A percentile compares a stretch with the other conserved stretches of the same genome.
Conservation (phyloP, 2,888 invertebrate genomes). For the Schizaphis graminum region DNA sequence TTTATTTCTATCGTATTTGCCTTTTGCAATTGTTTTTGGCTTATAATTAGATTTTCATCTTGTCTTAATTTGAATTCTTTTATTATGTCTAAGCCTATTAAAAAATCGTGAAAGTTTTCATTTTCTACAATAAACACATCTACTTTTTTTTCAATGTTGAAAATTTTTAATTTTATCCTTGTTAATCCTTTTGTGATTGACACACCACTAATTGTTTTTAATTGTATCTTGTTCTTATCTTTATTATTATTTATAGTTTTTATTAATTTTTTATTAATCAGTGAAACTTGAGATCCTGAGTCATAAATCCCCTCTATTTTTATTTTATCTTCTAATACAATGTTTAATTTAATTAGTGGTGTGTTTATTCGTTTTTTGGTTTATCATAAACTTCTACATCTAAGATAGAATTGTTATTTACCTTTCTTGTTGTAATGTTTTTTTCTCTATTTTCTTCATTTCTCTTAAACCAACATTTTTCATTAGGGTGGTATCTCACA, state of each 20-base stretch:
- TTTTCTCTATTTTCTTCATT: slow-evolving; percentile 44
- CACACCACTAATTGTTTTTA: slow-evolving; percentile 67
- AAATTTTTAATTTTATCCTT: slow-evolving; percentile 66
- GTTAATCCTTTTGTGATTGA: slow-evolving; percentile 64
- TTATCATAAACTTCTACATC: slow-evolving; percentile 42
- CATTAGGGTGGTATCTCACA: slow-evolving; percentile 41
- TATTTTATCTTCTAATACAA: slow-evolving; percentile 60
- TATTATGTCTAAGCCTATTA: slow-evolving; percentile 65
- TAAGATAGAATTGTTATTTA: slow-evolving; percentile 44
- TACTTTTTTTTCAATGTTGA: slow-evolving; percentile 56
- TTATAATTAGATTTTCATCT: slow-evolving; percentile 63
- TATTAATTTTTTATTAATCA: slow-evolving; percentile 66
- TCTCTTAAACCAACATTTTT: slow-evolving; percentile 49
- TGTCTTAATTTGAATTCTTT: slow-evolving; percentile 62
- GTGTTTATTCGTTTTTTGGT: slow-evolving; percentile 66
- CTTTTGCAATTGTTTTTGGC: slow-evolving; percentile 52
- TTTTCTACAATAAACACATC: slow-evolving; percentile 59
- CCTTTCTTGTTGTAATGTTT: slow-evolving; percentile 41
- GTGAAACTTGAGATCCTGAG: slow-evolving; percentile 66
- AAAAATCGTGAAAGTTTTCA: slow-evolving; percentile 64
- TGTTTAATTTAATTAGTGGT: slow-evolving; percentile 66
- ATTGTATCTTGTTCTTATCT: slow-evolving; percentile 56
- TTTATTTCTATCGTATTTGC: slow-evolving; percentile 55
- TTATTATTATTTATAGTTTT: slow-evolving; percentile 55
- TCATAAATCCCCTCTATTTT: slow-evolving; percentile 66